A percentile compares a stretch with the other conserved stretches of the same genome.
Evolutionary conservation across 64 coral and sea anemone genomes (phyloP).

Genomic region (Astreopora myriophthalma): DNA sequence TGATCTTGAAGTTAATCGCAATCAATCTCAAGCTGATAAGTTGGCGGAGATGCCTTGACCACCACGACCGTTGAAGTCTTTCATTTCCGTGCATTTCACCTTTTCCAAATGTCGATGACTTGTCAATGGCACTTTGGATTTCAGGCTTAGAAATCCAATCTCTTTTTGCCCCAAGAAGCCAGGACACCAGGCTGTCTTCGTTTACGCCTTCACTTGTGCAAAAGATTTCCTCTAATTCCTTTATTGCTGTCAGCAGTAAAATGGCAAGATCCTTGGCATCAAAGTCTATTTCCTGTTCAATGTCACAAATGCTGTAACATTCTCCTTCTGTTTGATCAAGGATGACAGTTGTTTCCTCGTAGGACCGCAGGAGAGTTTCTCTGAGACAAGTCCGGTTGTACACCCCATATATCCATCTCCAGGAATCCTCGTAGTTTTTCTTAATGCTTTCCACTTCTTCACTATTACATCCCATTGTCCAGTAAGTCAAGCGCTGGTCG

Average conservation of each 20-base stretch:
- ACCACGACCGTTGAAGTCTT: not conserved
- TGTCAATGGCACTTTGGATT: conserved; percentile 8
- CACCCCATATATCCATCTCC: conserved; percentile 62
- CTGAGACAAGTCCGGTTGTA: not conserved
- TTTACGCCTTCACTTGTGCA: not conserved
- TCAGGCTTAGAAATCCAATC: conserved; percentile 32
- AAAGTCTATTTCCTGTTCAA: conserved; percentile 34
- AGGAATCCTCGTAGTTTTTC: not conserved
- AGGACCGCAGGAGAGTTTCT: not conserved
- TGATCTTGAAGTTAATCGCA: not conserved
- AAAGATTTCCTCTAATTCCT: not conserved
- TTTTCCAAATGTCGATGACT: conserved; percentile 2
- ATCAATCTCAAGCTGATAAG: conserved; percentile 1
- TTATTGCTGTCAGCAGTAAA: not conserved
- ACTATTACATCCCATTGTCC: not conserved
- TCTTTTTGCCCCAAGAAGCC: conserved; percentile 23
- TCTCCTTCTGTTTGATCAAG: not conserved
- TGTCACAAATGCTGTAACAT: conserved; percentile 10
- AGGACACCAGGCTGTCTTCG: conserved; percentile 5
- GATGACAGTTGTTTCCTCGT: not conserved
- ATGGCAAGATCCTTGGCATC: not conserved
- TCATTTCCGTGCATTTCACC: not conserved
- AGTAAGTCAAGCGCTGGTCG: conserved; percentile 38
- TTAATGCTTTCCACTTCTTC: not conserved
- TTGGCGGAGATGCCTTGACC: conserved; percentile 8